A percentile compares a stretch with the other conserved stretches of the same genome.
phyloP scores from a whole-genome alignment of 2,888 invertebrate species.

The Branchellion lobata region DNA sequence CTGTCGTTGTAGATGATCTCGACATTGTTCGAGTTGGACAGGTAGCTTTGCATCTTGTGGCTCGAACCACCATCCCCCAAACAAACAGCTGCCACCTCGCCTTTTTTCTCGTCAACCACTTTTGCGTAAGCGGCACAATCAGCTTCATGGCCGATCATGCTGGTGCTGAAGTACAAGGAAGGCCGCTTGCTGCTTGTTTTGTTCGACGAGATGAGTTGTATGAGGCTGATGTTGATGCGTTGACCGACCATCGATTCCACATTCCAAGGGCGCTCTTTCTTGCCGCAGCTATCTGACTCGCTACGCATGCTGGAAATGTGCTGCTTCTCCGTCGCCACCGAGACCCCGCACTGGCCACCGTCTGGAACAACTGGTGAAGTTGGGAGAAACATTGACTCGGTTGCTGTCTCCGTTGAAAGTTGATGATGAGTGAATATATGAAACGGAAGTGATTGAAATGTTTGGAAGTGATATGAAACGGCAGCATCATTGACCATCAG shows the following conservation, averaged over 20 bases:
- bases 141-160: slow-evolving; percentile 2
- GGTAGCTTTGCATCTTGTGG: background rate
- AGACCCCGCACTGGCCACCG: slow-evolving; percentile 12
- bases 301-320: slow-evolving; percentile 1
- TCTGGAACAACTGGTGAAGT: slow-evolving; percentile 28
- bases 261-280: slow-evolving; percentile 25
- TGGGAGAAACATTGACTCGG: background rate
- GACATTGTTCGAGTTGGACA: background rate
- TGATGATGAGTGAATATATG: background rate
- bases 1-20: background rate
- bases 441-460: background rate
- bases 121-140: background rate
- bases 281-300: slow-evolving; percentile 15
- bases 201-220: slow-evolving; percentile 23
- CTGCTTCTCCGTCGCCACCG: slow-evolving; percentile 19
- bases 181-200: background rate
- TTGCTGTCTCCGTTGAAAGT: background rate
- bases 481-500: too few species aligned
- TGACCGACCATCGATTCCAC: slow-evolving; percentile 21
- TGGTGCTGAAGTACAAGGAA: slow-evolving; percentile 15
- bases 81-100: slow-evolving; percentile 10
- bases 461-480: background rate
- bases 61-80: background rate
- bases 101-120: background rate
- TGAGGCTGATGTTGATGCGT: slow-evolving; percentile 32